Evolutionary conservation across 2,113 vertebrate species (phyloP), one percentile per base, ranked within the genome.

Genomic region (Crotalus helleri): DNA sequence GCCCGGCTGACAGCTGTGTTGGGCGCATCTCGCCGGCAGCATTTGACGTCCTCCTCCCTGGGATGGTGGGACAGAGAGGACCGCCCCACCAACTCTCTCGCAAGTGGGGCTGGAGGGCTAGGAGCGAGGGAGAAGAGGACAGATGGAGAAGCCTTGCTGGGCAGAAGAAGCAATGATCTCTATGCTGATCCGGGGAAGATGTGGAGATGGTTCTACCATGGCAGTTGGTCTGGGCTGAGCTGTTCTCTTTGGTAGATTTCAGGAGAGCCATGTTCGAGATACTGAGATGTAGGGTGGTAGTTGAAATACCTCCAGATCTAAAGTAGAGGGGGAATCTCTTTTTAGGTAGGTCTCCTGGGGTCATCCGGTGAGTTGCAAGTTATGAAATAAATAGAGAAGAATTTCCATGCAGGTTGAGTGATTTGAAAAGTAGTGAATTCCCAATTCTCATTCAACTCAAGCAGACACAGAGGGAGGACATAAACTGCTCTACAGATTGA

Each of bases 1-100:
- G 96, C 96, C 96, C 94, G 0, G 87, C 93, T 59, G 95, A 94
- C 51, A 97, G 96, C 97, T 96, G 96, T 0, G 46, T 0, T 46
- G 93, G 94, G 94, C 19, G 57, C n/a, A 9, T 19, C 12, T 94
- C 0, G 0, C 29, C 59, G 87, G 87, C 69, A 8, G 85, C 58
- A 39, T 91, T 9, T 55, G 44, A 87, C 23, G 26, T 64, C 89
- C 93, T 12, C 0, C 0, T 0, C 0, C 0, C 0, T 0, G 0
- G 92, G 21, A 2, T 0, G 39, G 54, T 0, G 39, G 54, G 88
- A 94, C 64, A 5, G 92, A 64, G 33, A 13, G 90, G 85, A n/a
- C 53, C 44, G 81, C 91, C 93, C 11, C 87, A 53, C 4, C 12
- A 81, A 85, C 53, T 44, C 54, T n/a, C 87, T 59, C 5, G 23